Evolutionary conservation across 2,113 vertebrate species (phyloP).

Genomic region (Antigone vipio): DNA sequence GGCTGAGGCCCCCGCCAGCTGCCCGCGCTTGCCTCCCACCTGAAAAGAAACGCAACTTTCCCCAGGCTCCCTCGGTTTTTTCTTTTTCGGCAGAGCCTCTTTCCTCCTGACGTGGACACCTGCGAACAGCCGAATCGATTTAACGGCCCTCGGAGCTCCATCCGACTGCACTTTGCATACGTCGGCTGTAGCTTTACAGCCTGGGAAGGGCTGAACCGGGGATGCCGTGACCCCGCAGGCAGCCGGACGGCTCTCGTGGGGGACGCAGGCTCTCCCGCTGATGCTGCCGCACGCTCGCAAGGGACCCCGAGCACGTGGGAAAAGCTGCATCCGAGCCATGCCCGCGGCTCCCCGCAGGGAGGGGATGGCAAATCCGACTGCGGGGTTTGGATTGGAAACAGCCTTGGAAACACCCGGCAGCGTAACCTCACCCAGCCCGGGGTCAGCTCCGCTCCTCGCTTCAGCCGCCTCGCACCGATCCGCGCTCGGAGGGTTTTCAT

Average conservation of each 20-base stretch:
- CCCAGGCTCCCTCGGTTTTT: background rate
- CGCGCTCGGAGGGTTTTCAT: background rate
- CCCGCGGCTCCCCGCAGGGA: background rate
- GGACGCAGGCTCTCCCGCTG: background rate
- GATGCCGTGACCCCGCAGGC: background rate
- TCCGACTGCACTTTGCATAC: background rate
- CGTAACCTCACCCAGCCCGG: background rate
- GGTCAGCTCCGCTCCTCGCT: background rate
- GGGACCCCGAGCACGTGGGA: rapidly evolving
- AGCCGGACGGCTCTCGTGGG: background rate
- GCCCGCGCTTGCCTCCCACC: background rate
- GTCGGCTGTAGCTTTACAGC: too few species aligned
- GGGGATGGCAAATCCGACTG: background rate
- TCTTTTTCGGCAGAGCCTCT: background rate
- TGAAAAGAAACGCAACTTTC: background rate
- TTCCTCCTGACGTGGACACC: background rate
- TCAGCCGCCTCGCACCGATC: background rate
- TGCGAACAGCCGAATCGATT: background rate
- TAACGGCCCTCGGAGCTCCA: background rate
- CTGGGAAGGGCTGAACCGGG: background rate
- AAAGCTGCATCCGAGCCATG: background rate
- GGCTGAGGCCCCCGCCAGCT: background rate
- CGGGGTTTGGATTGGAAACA: background rate
- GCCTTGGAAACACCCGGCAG: background rate
- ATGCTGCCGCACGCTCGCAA: background rate